Percentiles rank a stretch among this genome's conserved stretches.
These are phyloP conservation scores for Dipodomys ordii DNA, from an alignment of 2,113 vertebrate species.

Conservation along the genomic window DNA sequence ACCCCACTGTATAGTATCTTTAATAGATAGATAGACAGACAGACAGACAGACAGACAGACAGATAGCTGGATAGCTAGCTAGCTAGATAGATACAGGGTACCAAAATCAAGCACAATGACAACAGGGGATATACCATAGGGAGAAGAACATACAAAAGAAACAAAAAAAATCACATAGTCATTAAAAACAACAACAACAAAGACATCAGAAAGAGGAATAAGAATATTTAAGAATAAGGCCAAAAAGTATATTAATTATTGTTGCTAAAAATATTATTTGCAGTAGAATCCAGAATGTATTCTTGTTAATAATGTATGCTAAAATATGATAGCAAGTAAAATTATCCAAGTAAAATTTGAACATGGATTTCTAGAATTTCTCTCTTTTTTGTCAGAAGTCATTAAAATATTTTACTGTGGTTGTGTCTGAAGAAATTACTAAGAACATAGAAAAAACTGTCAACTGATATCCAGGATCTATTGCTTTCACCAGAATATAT, in stretches of 20 bases:
- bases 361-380: not conserved
- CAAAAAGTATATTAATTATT: not conserved
- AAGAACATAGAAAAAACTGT: not conserved
- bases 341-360: not conserved
- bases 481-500: not conserved
- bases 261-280: not conserved
- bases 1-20: no score
- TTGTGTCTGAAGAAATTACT: not conserved
- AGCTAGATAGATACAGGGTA: no score
- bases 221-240: no score
- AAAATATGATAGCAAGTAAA: not conserved
- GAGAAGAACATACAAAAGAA: no score
- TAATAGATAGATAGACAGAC: no score
- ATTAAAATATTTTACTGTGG: not conserved
- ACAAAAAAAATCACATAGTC: no score
- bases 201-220: not conserved
- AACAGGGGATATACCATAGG: no score
- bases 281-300: not conserved
- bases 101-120: no score
- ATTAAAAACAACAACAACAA: no score
- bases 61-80: no score
- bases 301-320: not conserved
- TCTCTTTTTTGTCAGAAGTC: not conserved
- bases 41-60: no score
- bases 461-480: not conserved